Evolutionary conservation across 2,797 vertebrate species (phyloP), one percentile per base, ranked within the genome.

Genomic region (Lindbergichthys nudifrons): DNA sequence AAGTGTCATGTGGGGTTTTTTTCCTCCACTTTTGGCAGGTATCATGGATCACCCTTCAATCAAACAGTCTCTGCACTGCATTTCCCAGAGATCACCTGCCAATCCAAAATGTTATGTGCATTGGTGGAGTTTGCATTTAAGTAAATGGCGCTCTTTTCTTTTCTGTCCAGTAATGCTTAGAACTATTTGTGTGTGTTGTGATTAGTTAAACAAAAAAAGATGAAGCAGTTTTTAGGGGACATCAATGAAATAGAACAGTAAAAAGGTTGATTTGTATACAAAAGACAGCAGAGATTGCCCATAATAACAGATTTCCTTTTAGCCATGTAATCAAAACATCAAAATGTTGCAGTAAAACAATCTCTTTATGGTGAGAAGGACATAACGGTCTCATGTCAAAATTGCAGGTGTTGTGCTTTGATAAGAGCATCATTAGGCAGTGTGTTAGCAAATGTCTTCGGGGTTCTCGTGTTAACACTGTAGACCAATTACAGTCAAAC

Each of bases 401-500:
- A 64, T 72, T 51, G 64, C 60, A 59, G 72, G 70, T 74, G 41
- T 51, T 71, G 76, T 46, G 32, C 66, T 84, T 56, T 85, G 71
- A 82, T 83, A 70, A 76, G 69, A 77, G 77, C 70, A 73, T 86
- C 81, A 78, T 88, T 77, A 86, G 77, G 51, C 19, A 41, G 70
- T 71, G 51, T 61, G 61, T 78, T 71, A 54, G 73, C 76, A 71
- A 88, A 91, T 83, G 88, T 88, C 87, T 82, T 85, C 65, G 6
- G 72, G 81, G 80, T 82, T 85, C 74, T 80, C 21, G 21, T 85
- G 81, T 89, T 85, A 87, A 87, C 85, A 75, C 70, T 69, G 64
- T 30, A 50, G 76, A 81, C 80, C 86, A 88, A 85, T 90, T 86
- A 90, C 81, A 91, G 67, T 76, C 79, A 77, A 77, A 88, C 75